A percentile compares a stretch with the other conserved stretches of the same genome.
Conservation (phyloP, 1,140 invertebrate species). For the Campodea augens region DNA sequence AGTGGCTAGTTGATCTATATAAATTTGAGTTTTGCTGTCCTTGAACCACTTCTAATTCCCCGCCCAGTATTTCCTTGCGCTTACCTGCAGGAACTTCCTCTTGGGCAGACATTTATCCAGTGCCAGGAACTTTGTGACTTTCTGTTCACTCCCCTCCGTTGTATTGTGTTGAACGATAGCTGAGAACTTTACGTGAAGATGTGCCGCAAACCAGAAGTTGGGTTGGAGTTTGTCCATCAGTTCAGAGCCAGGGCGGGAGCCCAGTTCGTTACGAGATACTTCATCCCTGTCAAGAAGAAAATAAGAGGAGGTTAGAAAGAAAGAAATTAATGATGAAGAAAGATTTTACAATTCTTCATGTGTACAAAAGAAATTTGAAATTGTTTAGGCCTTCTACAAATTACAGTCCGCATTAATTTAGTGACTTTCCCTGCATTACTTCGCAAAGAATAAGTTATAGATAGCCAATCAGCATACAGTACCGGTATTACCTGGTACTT, state of each 20-base stretch:
- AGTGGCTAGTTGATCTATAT: too few species aligned
- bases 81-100: conserved; percentile 41
- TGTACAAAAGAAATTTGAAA: too few species aligned
- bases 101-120: conserved; percentile 88
- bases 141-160: conserved; percentile 25
- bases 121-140: conserved; percentile 72
- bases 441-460: too few species aligned
- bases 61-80: too few species aligned
- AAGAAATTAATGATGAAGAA: conserved; percentile 2
- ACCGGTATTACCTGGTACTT: too few species aligned
- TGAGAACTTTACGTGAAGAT: conserved; percentile 90
- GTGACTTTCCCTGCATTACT: too few species aligned
- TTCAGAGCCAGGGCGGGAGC: conserved; percentile 64
- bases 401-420: too few species aligned
- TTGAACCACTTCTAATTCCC: too few species aligned
- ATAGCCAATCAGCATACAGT: too few species aligned
- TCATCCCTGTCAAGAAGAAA: conserved; percentile 40
- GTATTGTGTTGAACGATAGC: conserved; percentile 67
- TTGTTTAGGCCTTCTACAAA: too few species aligned
- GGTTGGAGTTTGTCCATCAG: conserved; percentile 61
- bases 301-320: conserved; percentile 6
- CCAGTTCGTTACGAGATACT: conserved; percentile 56
- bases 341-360: too few species aligned
- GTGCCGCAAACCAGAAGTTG: conserved; percentile 88
- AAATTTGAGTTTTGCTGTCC: too few species aligned